Percentiles rank a stretch among this genome's conserved stretches.
Evolutionary conservation across 30 jellyfish, hydroid and myxozoan genomes (phyloP).

Genomic region (Haliclystus octoradiatus): DNA sequence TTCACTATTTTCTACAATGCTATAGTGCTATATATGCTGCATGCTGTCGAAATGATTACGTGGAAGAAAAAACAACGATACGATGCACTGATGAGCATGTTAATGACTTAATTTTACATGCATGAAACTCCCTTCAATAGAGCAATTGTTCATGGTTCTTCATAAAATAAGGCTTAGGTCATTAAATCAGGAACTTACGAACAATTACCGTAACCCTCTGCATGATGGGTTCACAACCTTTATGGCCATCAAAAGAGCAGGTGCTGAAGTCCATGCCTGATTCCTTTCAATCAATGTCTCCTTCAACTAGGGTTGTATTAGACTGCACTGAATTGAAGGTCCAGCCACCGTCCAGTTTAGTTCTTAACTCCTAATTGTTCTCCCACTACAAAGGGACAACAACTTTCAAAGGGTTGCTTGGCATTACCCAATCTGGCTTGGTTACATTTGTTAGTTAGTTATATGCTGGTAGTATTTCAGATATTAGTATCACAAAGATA

Average conservation of each 20-base stretch:
- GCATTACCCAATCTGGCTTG: background rate
- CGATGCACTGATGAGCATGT: too few relatives aligned
- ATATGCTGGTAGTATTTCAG: background rate
- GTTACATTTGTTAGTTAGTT: background rate
- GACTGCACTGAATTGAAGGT: conserved; percentile 1
- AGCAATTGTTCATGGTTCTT: too few relatives aligned
- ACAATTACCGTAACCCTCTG: too few relatives aligned
- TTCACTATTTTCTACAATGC: too few relatives aligned
- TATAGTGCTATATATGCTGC: too few relatives aligned
- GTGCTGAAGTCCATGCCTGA: background rate
- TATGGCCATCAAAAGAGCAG: background rate
- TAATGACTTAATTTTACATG: too few relatives aligned
- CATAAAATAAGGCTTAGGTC: too few relatives aligned
- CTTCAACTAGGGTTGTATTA: background rate
- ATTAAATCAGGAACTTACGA: too few relatives aligned
- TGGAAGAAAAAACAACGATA: too few relatives aligned
- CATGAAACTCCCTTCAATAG: too few relatives aligned
- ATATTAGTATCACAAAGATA: background rate
- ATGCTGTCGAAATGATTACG: too few relatives aligned
- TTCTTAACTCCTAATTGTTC: background rate
- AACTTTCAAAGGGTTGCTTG: background rate
- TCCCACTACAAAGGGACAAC: background rate
- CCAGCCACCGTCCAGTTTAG: background rate
- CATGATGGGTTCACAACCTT: background rate
- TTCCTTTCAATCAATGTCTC: background rate